Evolutionary conservation across 2,888 invertebrate species (phyloP).

Genomic region (Scaptomyza tumidula): DNA sequence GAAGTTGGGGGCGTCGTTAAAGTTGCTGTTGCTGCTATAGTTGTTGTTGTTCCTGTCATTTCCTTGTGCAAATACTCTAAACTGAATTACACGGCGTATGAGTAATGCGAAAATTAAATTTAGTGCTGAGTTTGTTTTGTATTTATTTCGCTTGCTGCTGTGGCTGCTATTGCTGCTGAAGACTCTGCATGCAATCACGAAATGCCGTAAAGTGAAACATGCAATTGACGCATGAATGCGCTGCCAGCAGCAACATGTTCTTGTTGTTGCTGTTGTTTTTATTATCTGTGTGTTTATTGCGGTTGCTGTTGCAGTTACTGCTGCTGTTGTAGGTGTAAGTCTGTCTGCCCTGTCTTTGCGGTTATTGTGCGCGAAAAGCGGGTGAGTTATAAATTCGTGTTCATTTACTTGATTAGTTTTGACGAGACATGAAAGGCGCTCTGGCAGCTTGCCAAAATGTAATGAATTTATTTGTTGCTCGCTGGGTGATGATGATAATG

Average conservation of each 20-base stretch:
- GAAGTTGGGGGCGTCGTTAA: slow-evolving; percentile 35
- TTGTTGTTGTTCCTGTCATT: slow-evolving; percentile 71
- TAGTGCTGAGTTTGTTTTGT: slow-evolving; percentile 76
- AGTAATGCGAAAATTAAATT: slow-evolving; percentile 81
- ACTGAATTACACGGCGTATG: slow-evolving; percentile 82
- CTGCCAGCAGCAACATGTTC: slow-evolving; percentile 55
- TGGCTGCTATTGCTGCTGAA: slow-evolving; percentile 17
- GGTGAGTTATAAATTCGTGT: slow-evolving; percentile 69
- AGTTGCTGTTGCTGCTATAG: slow-evolving; percentile 19
- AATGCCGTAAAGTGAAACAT: slow-evolving; percentile 79
- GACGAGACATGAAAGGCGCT: slow-evolving; percentile 77
- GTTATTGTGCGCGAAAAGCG: slow-evolving; percentile 49
- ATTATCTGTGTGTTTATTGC: slow-evolving; percentile 1
- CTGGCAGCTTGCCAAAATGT: slow-evolving; percentile 69
- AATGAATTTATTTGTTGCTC: slow-evolving; percentile 62
- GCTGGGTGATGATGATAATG: slow-evolving; percentile 3
- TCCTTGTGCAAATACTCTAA: slow-evolving; percentile 82
- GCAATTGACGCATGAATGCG: slow-evolving; percentile 79
- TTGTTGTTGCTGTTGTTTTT: slow-evolving; percentile 37
- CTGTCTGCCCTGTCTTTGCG: slow-evolving; percentile 67
- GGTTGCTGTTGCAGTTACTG: slow-evolving; percentile 26
- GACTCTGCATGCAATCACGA: slow-evolving; percentile 76
- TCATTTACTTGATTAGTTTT: slow-evolving; percentile 80
- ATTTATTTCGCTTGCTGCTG: slow-evolving; percentile 65
- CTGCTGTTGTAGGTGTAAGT: slow-evolving; percentile 11